Evolutionary conservation across 2,888 invertebrate species (phyloP).

Genomic region (Rhorus exstirpatorius): DNA sequence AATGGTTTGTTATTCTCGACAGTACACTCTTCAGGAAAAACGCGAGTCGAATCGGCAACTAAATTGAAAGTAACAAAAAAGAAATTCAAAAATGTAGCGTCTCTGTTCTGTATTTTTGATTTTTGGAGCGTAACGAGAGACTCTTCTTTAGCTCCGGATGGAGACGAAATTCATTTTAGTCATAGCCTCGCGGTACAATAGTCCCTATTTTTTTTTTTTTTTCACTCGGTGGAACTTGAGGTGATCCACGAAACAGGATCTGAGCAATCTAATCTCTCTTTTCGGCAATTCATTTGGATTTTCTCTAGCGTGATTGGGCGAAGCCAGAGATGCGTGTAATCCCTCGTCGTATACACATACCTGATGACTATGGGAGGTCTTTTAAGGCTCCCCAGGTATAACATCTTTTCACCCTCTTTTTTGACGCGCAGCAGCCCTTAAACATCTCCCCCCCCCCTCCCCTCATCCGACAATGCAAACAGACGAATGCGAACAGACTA

Average conservation of each 20-base stretch:
- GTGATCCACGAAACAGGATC: conserved; percentile 25
- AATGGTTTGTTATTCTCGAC: too few species aligned
- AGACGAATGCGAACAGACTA: conserved; percentile 25
- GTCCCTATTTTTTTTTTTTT: neutral
- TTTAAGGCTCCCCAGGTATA: conserved; percentile 30
- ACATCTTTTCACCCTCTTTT: conserved; percentile 24
- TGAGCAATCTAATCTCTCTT: conserved; percentile 59
- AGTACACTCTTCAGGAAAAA: too few species aligned
- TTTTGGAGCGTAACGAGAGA: too few species aligned
- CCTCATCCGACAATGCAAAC: conserved; percentile 9
- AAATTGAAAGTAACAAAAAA: too few species aligned
- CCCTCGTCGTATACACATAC: conserved; percentile 19
- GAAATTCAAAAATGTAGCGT: too few species aligned
- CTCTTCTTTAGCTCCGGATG: too few species aligned
- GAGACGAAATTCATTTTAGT: too few species aligned
- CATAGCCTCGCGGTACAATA: too few species aligned
- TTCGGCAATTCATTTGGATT: conserved; percentile 28
- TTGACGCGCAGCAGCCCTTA: conserved; percentile 4
- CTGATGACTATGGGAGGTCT: conserved; percentile 45
- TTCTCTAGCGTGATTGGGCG: conserved; percentile 30
- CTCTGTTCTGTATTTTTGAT: too few species aligned
- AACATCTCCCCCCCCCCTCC: neutral
- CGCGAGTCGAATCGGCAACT: too few species aligned
- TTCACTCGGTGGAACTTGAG: neutral
- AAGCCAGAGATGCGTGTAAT: conserved; percentile 45